Base-by-base conservation (phyloP, 2,888 invertebrate genomes). In the Agonum fuliginosum region DNA sequence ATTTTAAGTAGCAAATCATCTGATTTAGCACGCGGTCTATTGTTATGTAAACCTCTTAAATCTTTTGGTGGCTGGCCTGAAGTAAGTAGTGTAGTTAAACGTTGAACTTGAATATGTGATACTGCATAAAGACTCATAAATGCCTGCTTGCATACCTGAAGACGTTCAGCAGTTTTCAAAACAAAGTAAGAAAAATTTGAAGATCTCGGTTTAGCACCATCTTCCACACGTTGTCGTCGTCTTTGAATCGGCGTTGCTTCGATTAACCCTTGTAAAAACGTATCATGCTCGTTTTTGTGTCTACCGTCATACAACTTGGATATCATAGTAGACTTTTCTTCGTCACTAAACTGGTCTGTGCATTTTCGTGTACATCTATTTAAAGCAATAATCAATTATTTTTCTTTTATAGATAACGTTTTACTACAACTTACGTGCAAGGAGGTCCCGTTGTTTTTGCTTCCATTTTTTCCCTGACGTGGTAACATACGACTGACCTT, bases 231-330 rank as follows among this genome's bases (percentile, higher is more conserved):
- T 8, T 43, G 37, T 41, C 78, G 17, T 72, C 69, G 73, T 73
- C 79, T 77, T 34, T 72, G 74, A 70, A 79, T 79, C n/a, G 78
- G 46, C 74, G 78, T 80, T 72, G 22, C 67, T 79, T 79, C 79
- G 62, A 78, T 81, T n/a, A 80, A 78, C 69, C 80, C 80, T 69
- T 80, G 79, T 19, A 79, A 46, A 72, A 75, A 80, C 43, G 79
- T 80, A 51, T 81, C 80, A 75, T 79, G 78, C 41, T 78, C 74
- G 54, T 81, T 81, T 79, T 80, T 80, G 8, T 79, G 24, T 43
- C n/a, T 78, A 78, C 78, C 62, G 69, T 69, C 69, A 48, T 69
- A 51, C 54, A 80, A 48, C 6, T 79, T 79, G 6, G 73, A 78
- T 19, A 78, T 46, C 12, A 80, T 41, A 30, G 43, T n/a, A n/a